Evolutionary conservation across 2,888 invertebrate genomes (phyloP).

Genomic region (Scaptodrosophila latifasciaeformis): DNA sequence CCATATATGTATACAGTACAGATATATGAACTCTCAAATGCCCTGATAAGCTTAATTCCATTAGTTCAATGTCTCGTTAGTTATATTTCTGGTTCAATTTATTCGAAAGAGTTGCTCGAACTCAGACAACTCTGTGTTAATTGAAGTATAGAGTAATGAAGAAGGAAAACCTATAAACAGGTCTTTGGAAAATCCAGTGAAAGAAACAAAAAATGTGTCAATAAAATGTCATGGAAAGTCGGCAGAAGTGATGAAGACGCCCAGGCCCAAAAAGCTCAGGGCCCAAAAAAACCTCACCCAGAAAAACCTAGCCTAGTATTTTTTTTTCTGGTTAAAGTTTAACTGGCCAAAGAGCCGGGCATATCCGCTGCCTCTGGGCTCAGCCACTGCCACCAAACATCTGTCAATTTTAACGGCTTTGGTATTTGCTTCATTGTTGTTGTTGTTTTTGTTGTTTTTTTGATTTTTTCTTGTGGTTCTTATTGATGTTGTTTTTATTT

Average conservation of each 20-base stretch:
- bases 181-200: slow-evolving; percentile 33
- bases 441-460: slow-evolving; percentile 22
- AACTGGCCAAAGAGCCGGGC: slow-evolving; percentile 11
- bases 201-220: slow-evolving; percentile 44
- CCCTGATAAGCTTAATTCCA: no score
- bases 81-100: no score
- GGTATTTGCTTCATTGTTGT: slow-evolving; percentile 33
- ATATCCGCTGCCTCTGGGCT: slow-evolving; percentile 41
- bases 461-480: no score
- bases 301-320: slow-evolving; percentile 7
- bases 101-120: no score
- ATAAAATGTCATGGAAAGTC: slow-evolving; percentile 65
- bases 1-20: no score
- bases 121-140: slow-evolving; percentile 9
- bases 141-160: no score
- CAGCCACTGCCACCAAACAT: slow-evolving; percentile 31
- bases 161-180: slow-evolving; percentile 43
- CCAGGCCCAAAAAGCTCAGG: slow-evolving; percentile 3
- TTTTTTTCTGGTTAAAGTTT: neutral
- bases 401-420: slow-evolving; percentile 52
- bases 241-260: slow-evolving; percentile 25
- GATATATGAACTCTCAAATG: no score
- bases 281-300: slow-evolving; percentile 38
- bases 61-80: no score
- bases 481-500: slow-evolving; percentile 17